phyloP scores from a whole-genome alignment of 2,113 vertebrate species.

The Hydrochoerus hydrochaeris region DNA sequence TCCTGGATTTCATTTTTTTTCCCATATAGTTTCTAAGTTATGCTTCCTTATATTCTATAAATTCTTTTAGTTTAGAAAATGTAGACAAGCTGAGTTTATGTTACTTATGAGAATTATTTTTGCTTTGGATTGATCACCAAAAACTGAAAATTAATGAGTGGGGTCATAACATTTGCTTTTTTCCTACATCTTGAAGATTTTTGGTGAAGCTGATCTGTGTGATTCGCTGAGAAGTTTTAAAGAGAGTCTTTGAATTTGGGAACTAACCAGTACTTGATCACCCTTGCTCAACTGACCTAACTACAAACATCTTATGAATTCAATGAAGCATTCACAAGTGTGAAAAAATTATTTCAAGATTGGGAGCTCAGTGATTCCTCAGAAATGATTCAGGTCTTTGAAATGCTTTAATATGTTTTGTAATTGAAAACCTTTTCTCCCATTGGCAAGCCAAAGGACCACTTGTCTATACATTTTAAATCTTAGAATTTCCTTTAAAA shows the following conservation, averaged over 20 bases:
- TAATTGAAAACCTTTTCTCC: not conserved
- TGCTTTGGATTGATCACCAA: not conserved
- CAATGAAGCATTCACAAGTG: not conserved
- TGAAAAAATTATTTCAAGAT: not conserved
- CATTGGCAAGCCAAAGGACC: not conserved
- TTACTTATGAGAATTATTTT: not conserved
- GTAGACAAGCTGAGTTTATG: not conserved
- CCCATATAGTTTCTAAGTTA: not conserved
- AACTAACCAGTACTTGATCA: not conserved
- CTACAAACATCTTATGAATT: not conserved
- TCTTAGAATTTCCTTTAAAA: not conserved
- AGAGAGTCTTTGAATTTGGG: not conserved
- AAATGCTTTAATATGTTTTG: conserved; percentile 10
- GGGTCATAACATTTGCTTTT: not conserved
- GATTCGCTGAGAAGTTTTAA: not conserved
- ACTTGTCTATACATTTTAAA: not conserved
- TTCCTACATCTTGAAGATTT: conserved; percentile 3
- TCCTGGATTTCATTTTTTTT: not conserved
- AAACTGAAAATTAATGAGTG: conserved; percentile 2
- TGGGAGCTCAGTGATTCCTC: not conserved
- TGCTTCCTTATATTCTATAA: not conserved
- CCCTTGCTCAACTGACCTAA: not conserved
- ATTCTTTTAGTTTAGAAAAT: not conserved
- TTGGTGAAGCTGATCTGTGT: not conserved
- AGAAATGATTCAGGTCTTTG: not conserved